Base-by-base conservation (phyloP, 1,140 invertebrate species). In the Drosophila tsacasi region DNA sequence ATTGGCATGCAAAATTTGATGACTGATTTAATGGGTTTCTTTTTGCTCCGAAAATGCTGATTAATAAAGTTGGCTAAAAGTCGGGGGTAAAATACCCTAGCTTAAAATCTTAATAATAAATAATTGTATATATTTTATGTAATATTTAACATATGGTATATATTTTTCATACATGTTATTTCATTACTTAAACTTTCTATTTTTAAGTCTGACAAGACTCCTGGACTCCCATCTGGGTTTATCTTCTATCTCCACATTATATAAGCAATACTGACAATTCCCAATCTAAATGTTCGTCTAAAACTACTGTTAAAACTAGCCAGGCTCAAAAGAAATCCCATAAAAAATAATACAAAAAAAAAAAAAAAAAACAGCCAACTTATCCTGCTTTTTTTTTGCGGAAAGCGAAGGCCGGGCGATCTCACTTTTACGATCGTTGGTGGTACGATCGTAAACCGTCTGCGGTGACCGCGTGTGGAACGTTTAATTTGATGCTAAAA, bases 401-500 rank as follows among this genome's bases (percentile, higher is more conserved):
- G 12, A 2, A 44, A 44, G 42, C 42, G 5, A 3, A 19, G 42
- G 42, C 5, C 10, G 1, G 25, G 50, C 52, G 58, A 72, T 73
- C 37, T 42, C 25, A 60, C 23, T 72, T 73, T 73, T 72, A 73
- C 42, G 69, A 73, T 72, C 69, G 15, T 35, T 60, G 66, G 44
- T 60, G 64, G 69, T 32, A 32, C 32, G 21, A 73, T 73, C 69
- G 52, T 73, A 62, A 72, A 76, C 50, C 21, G 69, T 47, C 46
- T 40, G 32, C 39, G 23, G 23, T 37, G 39, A 64, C 52, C 35
- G 71, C 42, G 44, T 65, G 71, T 39, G 64, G 19, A 64, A 61
- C 74, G 67, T 87, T 90, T 89, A 89, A 89, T 90, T 89, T 79
- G 71, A 89, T 89, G 66, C 81, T 90, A 67, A 87, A 84, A 84